These are phyloP conservation scores for Apogon talboti DNA, from an alignment of 2,797 vertebrate species.

Conservation along the genomic window DNA sequence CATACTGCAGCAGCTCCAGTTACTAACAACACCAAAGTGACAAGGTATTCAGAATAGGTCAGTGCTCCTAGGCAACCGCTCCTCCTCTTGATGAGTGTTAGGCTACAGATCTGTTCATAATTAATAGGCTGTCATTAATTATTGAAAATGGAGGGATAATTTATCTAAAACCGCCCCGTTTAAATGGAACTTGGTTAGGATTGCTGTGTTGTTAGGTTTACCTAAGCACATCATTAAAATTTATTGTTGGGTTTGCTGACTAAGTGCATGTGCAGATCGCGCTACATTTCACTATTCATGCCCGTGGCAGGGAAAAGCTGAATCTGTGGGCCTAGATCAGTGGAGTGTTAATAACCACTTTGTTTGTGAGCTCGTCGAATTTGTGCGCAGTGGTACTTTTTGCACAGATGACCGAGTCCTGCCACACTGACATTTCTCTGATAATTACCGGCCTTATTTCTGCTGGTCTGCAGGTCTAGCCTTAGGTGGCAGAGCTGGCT, in stretches of 20 bases:
- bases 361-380: slow-evolving; percentile 64
- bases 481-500: slow-evolving; percentile 45
- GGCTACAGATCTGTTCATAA: slow-evolving; percentile 78
- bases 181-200: slow-evolving; percentile 39
- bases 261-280: slow-evolving; percentile 50
- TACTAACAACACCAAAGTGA: slow-evolving; percentile 61
- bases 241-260: slow-evolving; percentile 54
- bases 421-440: slow-evolving; percentile 32
- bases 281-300: slow-evolving; percentile 35
- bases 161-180: slow-evolving; percentile 53
- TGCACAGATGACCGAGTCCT: slow-evolving; percentile 30
- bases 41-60: slow-evolving; percentile 59
- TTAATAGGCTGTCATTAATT: slow-evolving; percentile 79
- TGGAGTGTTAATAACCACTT: slow-evolving; percentile 51
- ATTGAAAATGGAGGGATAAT: slow-evolving; percentile 72
- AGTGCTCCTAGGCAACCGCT: slow-evolving; percentile 75
- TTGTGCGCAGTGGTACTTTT: slow-evolving; percentile 17
- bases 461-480: slow-evolving; percentile 13
- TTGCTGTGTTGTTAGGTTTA: slow-evolving; percentile 49
- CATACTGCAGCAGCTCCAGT: slow-evolving; percentile 48
- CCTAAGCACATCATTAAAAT: slow-evolving; percentile 65
- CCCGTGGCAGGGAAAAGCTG: slow-evolving; percentile 38
- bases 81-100: slow-evolving; percentile 60
- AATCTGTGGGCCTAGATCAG: slow-evolving; percentile 20
- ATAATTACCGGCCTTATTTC: slow-evolving; percentile 24